These are phyloP conservation scores for Gambelia wislizenii DNA, from an alignment of 2,797 vertebrate genomes.

Conservation along the genomic window DNA sequence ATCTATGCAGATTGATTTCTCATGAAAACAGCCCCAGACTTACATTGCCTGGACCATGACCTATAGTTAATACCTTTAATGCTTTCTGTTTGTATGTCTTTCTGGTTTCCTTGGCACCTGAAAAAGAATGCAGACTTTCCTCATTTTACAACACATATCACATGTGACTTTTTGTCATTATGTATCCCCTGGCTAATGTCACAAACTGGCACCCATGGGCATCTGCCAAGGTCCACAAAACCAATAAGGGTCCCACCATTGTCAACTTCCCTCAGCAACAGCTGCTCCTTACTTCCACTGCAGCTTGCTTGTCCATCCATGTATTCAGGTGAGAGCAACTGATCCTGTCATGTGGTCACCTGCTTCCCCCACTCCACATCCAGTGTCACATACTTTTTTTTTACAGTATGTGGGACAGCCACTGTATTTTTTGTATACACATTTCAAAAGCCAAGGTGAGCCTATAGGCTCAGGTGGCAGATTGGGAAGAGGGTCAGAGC, in stretches of 20 bases:
- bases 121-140: constrained; percentile 32
- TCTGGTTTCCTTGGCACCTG: background rate
- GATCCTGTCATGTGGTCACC: background rate
- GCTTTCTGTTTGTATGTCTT: constrained; percentile 15
- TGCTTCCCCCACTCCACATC: background rate
- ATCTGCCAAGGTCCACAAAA: background rate
- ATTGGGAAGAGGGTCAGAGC: background rate
- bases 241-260: background rate
- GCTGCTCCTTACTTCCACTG: background rate
- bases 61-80: constrained; percentile 48
- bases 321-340: background rate
- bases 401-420: too few relatives aligned
- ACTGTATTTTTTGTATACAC: background rate
- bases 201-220: background rate
- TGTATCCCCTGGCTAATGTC: background rate
- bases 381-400: background rate
- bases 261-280: background rate
- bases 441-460: background rate
- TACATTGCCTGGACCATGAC: constrained; percentile 48
- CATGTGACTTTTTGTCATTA: background rate
- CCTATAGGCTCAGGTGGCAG: background rate
- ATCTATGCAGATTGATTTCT: constrained; percentile 75
- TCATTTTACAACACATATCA: background rate
- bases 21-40: constrained; percentile 68
- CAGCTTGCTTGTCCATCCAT: background rate